Percentiles rank a stretch among this genome's conserved stretches.
Conservation (phyloP, 2,113 vertebrate genomes). For the Microcebus ravelobensis region DNA sequence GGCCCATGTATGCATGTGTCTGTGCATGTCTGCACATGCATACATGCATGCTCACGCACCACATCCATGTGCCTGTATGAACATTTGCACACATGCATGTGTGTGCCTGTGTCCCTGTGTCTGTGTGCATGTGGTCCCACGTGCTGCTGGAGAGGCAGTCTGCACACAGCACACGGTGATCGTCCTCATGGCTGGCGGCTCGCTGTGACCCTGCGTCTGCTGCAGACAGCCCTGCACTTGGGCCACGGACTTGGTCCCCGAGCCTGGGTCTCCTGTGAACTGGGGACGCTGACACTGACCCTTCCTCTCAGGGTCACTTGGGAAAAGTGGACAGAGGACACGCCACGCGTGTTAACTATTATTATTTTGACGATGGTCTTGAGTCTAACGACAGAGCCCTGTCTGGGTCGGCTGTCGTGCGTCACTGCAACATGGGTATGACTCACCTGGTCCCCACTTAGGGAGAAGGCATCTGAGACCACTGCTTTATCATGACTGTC, state of each 20-base stretch:
- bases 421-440: accelerated
- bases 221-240: accelerated
- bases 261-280: accelerated
- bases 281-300: accelerated
- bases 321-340: accelerated
- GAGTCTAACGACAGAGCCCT: accelerated
- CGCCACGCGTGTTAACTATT: accelerated
- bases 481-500: too few species aligned
- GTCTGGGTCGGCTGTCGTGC: neutral
- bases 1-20: accelerated
- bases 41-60: accelerated
- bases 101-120: too few species aligned
- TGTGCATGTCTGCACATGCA: too few species aligned
- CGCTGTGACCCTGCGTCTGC: neutral
- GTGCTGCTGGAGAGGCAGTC: too few species aligned
- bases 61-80: accelerated
- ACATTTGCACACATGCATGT: too few species aligned
- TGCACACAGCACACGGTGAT: accelerated
- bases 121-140: accelerated
- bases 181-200: accelerated
- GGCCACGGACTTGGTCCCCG: accelerated
- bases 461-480: neutral
- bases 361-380: too few species aligned
- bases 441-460: neutral
- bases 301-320: accelerated